phyloP scores from a whole-genome alignment of 2,113 vertebrate genomes.

The Mus spicilegus region DNA sequence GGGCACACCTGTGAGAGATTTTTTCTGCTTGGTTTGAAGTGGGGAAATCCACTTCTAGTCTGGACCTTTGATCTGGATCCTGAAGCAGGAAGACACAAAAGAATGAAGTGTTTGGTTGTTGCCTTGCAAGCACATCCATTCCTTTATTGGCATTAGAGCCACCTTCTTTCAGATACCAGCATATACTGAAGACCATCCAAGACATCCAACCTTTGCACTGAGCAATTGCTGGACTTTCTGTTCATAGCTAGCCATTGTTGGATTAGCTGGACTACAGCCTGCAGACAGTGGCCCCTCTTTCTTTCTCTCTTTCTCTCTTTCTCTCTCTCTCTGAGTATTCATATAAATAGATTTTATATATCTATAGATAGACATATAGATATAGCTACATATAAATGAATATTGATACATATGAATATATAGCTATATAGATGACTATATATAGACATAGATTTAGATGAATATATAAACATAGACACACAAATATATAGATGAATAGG shows the following conservation, averaged over 20 bases:
- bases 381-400: background rate
- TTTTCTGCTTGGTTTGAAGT: background rate
- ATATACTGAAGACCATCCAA: background rate
- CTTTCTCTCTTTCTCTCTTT: too few relatives aligned
- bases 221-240: background rate
- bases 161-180: background rate
- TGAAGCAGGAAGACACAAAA: background rate
- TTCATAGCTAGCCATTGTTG: background rate
- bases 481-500: too few relatives aligned
- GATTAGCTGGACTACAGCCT: background rate
- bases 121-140: background rate
- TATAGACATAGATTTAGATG: background rate
- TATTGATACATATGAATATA: background rate
- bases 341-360: background rate
- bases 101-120: background rate
- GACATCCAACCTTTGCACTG: background rate
- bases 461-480: background rate
- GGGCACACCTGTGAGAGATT: background rate
- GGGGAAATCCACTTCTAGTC: background rate
- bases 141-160: background rate
- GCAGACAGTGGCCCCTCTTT: background rate
- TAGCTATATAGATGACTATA: too few relatives aligned
- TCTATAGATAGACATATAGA: background rate
- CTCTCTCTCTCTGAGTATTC: background rate
- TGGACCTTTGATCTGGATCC: background rate